Percentiles rank a stretch among this genome's conserved stretches.
Evolutionary conservation across 37 sponge, comb jelly and placozoan species (phyloP).

Genomic region (Tethya wilhelma): DNA sequence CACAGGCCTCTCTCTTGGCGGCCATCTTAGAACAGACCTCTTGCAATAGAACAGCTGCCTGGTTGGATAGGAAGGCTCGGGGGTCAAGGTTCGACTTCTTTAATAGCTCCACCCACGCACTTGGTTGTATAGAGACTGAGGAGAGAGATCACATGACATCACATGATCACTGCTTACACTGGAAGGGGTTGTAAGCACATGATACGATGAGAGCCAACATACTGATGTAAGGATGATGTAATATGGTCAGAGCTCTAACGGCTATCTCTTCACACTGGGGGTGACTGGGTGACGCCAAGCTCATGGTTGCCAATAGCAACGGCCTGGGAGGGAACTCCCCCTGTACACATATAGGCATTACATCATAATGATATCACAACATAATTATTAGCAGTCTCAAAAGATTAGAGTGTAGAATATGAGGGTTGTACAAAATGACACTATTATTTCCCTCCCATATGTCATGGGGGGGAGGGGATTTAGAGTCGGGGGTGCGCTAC

Average conservation of each 20-base stretch:
- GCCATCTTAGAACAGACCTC: constrained; percentile 6
- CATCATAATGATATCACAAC: background rate
- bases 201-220: background rate
- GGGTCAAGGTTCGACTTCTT: constrained; percentile 36
- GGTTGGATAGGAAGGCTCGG: background rate
- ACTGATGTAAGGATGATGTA: constrained; percentile 66
- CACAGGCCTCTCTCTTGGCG: constrained; percentile 8
- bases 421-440: too few relatives aligned
- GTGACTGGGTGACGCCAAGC: constrained; percentile 36
- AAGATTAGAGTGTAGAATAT: background rate
- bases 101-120: constrained; percentile 49
- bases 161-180: background rate
- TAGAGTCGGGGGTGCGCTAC: too few relatives aligned
- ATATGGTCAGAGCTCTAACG: constrained; percentile 26
- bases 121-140: constrained; percentile 25
- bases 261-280: constrained; percentile 50
- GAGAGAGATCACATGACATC: background rate
- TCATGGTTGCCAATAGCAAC: constrained; percentile 23
- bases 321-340: constrained; percentile 6
- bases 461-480: too few relatives aligned
- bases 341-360: constrained; percentile 11
- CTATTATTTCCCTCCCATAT: too few relatives aligned
- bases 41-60: background rate
- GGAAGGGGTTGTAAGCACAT: background rate
- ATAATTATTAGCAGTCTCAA: background rate